Percentiles rank a stretch among this genome's conserved stretches.
phyloP scores from a whole-genome alignment of 2,113 vertebrate genomes.

The Dasyprocta punctata region DNA sequence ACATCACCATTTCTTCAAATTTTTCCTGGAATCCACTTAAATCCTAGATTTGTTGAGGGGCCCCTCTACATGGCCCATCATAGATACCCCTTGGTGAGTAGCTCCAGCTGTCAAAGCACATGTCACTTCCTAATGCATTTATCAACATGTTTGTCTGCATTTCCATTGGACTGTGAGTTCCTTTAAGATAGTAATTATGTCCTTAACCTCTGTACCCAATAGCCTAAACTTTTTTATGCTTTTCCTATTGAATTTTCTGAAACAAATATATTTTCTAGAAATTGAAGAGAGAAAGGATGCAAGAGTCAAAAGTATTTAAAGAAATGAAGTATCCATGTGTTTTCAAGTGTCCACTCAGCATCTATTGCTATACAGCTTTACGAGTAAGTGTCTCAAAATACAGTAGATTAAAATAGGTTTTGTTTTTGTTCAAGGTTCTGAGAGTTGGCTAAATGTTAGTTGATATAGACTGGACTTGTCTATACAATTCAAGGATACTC shows the following conservation, averaged over 20 bases:
- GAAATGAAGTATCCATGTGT: neutral
- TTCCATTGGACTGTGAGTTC: neutral
- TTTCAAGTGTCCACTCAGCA: neutral
- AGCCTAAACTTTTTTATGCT: neutral
- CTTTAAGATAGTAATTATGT: neutral
- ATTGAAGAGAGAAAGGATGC: neutral
- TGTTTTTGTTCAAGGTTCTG: neutral
- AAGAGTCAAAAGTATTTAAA: neutral
- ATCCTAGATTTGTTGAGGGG: neutral
- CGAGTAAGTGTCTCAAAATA: neutral
- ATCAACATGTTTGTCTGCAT: neutral
- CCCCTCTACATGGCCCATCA: fast-evolving
- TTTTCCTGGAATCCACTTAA: neutral
- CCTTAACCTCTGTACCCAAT: neutral
- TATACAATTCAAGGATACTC: fast-evolving
- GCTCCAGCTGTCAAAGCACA: neutral
- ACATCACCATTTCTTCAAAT: neutral
- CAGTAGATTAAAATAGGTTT: neutral
- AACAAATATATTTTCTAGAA: neutral
- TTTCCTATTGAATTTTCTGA: neutral
- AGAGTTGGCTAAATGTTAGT: neutral
- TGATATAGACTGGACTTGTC: neutral
- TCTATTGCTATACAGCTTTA: neutral
- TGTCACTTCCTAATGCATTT: neutral
- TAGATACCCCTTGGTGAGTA: fast-evolving